Percentiles rank a stretch among this genome's conserved stretches.
Conservation (phyloP, 2,797 vertebrate genomes). For the Acrossocheilus fasciatus region DNA sequence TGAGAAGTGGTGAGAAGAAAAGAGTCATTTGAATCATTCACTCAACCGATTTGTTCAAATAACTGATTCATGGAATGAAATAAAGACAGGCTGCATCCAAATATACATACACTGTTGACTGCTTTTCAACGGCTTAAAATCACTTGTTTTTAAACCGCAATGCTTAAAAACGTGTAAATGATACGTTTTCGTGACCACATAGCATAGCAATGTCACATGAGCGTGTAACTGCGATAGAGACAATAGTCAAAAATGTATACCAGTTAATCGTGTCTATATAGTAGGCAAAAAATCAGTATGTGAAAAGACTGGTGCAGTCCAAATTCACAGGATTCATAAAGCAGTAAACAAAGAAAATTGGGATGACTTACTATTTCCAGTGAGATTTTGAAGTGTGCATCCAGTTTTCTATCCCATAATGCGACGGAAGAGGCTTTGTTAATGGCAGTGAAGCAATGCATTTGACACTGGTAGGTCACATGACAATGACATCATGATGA, state of each 20-base stretch:
- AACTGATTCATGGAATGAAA: neutral
- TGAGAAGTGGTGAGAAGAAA: neutral
- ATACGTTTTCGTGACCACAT: neutral
- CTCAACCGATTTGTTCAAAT: neutral
- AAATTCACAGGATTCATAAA: slow-evolving; percentile 7
- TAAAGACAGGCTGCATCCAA: neutral
- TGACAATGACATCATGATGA: neutral
- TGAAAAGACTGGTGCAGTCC: neutral
- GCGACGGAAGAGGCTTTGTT: neutral
- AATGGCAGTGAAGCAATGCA: neutral
- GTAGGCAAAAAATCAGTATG: neutral
- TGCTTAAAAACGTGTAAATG: neutral
- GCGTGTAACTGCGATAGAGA: neutral
- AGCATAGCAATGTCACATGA: neutral
- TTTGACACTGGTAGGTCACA: neutral
- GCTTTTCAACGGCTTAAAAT: neutral
- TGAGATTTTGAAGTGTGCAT: neutral
- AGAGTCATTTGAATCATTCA: neutral
- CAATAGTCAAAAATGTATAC: neutral
- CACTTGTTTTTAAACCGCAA: neutral
- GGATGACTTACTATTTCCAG: slow-evolving; percentile 2
- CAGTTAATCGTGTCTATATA: neutral
- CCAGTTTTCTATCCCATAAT: neutral
- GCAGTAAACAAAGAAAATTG: neutral
- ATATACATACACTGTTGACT: neutral